Evolutionary conservation across 1,140 invertebrate genomes (phyloP), one percentile per base, ranked within the genome.

Genomic region (Cardiocondyla obscurior): DNA sequence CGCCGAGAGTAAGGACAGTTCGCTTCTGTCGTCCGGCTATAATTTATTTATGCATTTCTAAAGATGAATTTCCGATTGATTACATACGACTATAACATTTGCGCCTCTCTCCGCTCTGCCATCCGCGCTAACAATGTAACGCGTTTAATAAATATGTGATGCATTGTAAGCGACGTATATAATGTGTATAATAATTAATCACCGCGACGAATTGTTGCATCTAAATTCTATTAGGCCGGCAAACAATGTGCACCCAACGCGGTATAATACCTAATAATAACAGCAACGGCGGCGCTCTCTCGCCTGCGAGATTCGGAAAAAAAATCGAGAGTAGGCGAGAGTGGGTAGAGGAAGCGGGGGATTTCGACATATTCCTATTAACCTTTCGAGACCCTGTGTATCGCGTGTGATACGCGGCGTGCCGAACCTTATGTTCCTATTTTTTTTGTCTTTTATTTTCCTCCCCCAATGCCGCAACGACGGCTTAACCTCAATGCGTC

Each of bases 311-410:
- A 36, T 49, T 65, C 4, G 7, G 55, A 39, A 69, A 69, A 39
- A 69, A 46, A 64, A 58, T 42, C 25, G 42, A 76, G 19, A 79
- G 33, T 67, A 42, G 16, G 62, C 62, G 46, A 77, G 60, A 76
- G 60, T 65, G 30, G 58, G 19, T 36, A 67, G 60, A 79, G 74
- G 74, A 79, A 79, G 46, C 16, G 25, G 16, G 62, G 67, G 46
- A 42, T 79, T 77, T 77, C 74, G 74, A 67, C 62, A 69, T 76
- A 76, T 67, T 79, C 33, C 62, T 22, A 79, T 79, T 67, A 79
- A 79, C 46, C 46, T 69, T 16, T 7, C 36, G 46, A 55, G 62
- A 79, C 46, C 55, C 28, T 22, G 72, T 36, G 46, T 67, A n/a
- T 53, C 62, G 33, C 30, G 4, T 53, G 53, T 67, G 74, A 69